phyloP scores from a whole-genome alignment of 2,113 vertebrate genomes.

The Malurus alboscapulatus region DNA sequence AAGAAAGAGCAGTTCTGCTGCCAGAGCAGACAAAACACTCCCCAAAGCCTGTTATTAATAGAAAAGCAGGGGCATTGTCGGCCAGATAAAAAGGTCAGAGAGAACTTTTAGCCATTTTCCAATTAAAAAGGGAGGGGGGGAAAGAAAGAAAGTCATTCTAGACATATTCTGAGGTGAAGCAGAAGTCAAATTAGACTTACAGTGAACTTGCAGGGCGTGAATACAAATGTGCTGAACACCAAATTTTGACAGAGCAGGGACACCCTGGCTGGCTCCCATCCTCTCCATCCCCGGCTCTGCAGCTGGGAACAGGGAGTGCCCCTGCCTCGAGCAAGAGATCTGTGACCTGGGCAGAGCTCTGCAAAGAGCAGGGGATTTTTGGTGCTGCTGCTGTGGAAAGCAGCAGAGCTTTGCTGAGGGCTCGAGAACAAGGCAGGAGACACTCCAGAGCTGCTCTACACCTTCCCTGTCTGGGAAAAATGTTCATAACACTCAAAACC shows the following conservation, averaged over 20 bases:
- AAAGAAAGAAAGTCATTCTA: neutral
- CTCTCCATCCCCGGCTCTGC: neutral
- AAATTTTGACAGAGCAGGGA: neutral
- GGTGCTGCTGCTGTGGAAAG: neutral
- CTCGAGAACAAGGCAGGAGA: neutral
- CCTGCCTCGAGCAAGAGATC: neutral
- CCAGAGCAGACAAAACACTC: slow-evolving; percentile 2
- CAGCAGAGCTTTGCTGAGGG: neutral
- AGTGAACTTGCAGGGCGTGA: neutral
- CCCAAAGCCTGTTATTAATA: slow-evolving; percentile 41
- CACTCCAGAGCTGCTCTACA: neutral
- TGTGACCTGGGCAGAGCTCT: neutral
- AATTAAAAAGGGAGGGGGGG: neutral
- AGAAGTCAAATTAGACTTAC: neutral
- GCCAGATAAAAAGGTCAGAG: slow-evolving; percentile 24
- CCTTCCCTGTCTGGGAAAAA: neutral
- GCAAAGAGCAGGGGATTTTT: neutral
- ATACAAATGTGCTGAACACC: neutral
- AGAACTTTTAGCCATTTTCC: slow-evolving; percentile 17
- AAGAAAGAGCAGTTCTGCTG: slow-evolving; percentile 33
- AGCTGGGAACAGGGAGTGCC: neutral
- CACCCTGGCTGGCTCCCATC: neutral
- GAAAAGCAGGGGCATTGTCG: neutral
- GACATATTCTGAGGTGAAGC: neutral
- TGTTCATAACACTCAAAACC: neutral